Evolutionary conservation across 2,797 vertebrate species (phyloP).

Genomic region (Mormyrus proboscirostris): DNA sequence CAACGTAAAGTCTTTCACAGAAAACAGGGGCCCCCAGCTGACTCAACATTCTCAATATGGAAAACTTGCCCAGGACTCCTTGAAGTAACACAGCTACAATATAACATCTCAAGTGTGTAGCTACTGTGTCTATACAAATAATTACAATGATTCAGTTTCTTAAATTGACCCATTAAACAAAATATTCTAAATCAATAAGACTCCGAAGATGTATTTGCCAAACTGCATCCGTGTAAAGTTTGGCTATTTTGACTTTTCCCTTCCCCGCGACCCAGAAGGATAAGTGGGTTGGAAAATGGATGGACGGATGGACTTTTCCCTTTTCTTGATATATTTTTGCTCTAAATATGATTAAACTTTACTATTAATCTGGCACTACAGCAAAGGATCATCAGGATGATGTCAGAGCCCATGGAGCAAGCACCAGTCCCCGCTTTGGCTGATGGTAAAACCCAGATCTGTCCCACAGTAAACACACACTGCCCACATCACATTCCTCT

Average conservation of each 20-base stretch:
- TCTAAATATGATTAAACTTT: neutral
- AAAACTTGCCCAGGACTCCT: neutral
- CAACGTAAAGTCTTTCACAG: neutral
- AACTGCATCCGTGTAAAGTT: neutral
- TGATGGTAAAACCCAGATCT: conserved; percentile 8
- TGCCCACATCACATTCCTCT: neutral
- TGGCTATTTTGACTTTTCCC: neutral
- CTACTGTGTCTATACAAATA: neutral
- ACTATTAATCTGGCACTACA: neutral
- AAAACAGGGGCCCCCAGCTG: neutral
- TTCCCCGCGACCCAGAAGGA: too few relatives aligned
- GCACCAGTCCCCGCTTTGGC: neutral
- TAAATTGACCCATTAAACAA: neutral
- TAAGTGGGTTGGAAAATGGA: too few relatives aligned
- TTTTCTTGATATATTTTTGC: neutral
- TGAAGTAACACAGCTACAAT: neutral
- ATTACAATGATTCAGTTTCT: neutral
- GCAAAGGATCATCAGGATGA: neutral
- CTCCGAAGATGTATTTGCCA: neutral
- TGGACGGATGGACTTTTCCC: neutral
- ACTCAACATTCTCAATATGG: neutral
- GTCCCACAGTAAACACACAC: neutral
- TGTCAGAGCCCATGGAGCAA: conserved; percentile 13
- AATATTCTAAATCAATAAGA: neutral
- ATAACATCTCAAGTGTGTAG: neutral